These are phyloP conservation scores for Archocentrus centrarchus DNA, from an alignment of 2,113 vertebrate species.

Conservation along the genomic window DNA sequence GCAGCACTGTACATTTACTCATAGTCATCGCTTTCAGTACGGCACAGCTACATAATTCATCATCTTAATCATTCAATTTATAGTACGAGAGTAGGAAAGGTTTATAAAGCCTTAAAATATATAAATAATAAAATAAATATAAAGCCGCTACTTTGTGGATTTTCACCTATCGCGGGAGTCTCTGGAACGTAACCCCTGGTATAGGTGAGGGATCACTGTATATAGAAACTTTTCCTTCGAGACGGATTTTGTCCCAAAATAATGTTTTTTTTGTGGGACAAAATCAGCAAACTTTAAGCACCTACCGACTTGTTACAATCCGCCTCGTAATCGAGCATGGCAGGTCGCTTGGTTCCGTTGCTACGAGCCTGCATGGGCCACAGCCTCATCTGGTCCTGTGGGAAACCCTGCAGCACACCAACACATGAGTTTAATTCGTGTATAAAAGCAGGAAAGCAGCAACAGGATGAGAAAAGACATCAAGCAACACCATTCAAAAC, in stretches of 20 bases:
- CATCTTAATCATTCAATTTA: too few relatives aligned
- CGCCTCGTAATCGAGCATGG: conserved; percentile 98
- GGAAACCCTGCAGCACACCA: conserved; percentile 88
- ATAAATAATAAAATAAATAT: too few relatives aligned
- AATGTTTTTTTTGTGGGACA: not conserved
- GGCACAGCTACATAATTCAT: too few relatives aligned
- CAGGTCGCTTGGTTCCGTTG: conserved; percentile 97
- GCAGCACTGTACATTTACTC: too few relatives aligned
- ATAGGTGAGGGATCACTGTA: too few relatives aligned
- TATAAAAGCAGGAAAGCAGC: not conserved
- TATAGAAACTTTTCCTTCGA: not conserved
- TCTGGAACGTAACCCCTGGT: too few relatives aligned
- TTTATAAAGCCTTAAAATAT: too few relatives aligned
- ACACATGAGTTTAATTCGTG: not conserved
- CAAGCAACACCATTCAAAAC: too few relatives aligned
- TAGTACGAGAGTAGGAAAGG: too few relatives aligned
- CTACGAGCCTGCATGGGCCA: conserved; percentile 99
- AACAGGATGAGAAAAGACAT: not conserved
- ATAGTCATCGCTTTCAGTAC: too few relatives aligned
- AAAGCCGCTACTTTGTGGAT: too few relatives aligned
- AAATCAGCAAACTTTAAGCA: not conserved
- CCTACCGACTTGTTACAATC: conserved; percentile 97
- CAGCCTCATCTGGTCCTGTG: conserved; percentile 98
- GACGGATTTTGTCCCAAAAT: not conserved
- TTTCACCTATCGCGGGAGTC: too few relatives aligned